Percentiles rank a stretch among this genome's conserved stretches.
phyloP scores from a whole-genome alignment of 2,888 invertebrate species.

The Crossocerus cetratus region DNA sequence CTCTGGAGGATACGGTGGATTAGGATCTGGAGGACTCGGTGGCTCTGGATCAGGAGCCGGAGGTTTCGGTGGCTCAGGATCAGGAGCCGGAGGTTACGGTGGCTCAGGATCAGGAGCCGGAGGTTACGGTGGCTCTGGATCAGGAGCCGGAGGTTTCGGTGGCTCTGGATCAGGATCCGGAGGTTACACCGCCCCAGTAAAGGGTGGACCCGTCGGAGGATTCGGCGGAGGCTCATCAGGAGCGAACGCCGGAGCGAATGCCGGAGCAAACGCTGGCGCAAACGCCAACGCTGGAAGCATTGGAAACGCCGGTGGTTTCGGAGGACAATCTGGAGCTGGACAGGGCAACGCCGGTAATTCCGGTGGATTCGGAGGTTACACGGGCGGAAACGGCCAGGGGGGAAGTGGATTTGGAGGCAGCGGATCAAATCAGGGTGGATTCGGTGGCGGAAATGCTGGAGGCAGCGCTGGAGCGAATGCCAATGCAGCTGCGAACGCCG shows the following conservation, averaged over 20 bases:
- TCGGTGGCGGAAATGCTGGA: slow-evolving; percentile 5
- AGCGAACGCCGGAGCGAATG: slow-evolving; percentile 20
- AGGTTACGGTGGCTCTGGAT: slow-evolving; percentile 5
- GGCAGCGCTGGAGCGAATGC: slow-evolving; percentile 1
- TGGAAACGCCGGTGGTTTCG: neutral
- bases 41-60: neutral
- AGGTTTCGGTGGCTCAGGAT: slow-evolving; percentile 23
- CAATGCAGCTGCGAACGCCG: neutral
- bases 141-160: slow-evolving; percentile 2
- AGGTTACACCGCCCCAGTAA: neutral
- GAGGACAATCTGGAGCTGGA: neutral
- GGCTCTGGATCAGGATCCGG: slow-evolving; percentile 22
- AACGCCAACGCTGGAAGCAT: slow-evolving; percentile 3
- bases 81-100: slow-evolving; percentile 17
- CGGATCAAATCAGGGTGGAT: neutral
- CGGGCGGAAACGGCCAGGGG: slow-evolving; percentile 10
- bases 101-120: slow-evolving; percentile 12
- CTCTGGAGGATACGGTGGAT: neutral
- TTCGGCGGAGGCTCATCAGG: slow-evolving; percentile 3
- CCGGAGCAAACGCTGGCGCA: slow-evolving; percentile 18
- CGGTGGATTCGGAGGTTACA: neutral
- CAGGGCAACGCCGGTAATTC: neutral
- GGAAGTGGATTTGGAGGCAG: neutral
- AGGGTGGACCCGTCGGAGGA: neutral
- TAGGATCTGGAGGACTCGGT: neutral